Evolutionary conservation across 2,113 vertebrate species (phyloP).

Genomic region (Nesogale talazaci): DNA sequence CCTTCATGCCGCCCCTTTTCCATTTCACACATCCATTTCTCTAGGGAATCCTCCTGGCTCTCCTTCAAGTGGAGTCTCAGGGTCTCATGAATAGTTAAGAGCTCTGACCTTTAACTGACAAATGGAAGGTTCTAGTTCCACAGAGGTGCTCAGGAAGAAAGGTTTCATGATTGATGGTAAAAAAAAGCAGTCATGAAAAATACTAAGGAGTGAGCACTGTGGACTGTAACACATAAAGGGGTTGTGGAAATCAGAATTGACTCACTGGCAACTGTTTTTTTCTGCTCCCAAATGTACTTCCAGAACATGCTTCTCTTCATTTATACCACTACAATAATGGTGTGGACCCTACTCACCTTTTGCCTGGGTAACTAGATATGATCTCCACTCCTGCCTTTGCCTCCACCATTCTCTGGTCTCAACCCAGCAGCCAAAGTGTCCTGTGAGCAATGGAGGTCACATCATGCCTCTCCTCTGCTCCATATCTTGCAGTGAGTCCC

Average conservation of each 20-base stretch:
- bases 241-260: neutral
- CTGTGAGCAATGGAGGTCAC: neutral
- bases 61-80: neutral
- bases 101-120: neutral
- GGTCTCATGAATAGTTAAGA: neutral
- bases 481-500: neutral
- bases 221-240: neutral
- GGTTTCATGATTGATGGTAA: neutral
- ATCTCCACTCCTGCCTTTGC: neutral
- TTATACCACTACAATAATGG: rapidly evolving
- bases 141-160: neutral
- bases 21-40: neutral
- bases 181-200: neutral
- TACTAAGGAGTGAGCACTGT: neutral
- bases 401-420: neutral
- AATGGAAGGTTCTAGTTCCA: neutral
- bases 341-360: neutral
- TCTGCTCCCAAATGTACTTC: neutral
- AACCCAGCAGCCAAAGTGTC: neutral
- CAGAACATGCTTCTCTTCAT: neutral
- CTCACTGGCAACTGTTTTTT: neutral
- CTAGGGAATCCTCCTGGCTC: neutral
- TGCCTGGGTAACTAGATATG: neutral
- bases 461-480: neutral
- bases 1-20: neutral